Base-by-base conservation (phyloP, 2,797 vertebrate species). In the Cirrhinus mrigala region DNA sequence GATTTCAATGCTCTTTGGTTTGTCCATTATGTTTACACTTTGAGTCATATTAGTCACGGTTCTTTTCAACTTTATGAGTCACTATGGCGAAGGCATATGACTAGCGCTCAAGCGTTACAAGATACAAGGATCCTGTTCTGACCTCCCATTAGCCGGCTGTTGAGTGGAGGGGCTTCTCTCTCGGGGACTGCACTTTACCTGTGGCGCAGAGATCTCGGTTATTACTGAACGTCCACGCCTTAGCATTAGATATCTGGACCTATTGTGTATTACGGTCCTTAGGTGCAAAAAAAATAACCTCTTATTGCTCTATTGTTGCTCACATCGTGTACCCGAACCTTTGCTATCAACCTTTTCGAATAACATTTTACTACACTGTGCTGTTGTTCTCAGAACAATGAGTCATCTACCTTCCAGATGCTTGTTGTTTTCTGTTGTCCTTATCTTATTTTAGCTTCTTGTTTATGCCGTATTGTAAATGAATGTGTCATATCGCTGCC, bases 21-120 rank as follows among this genome's bases (percentile, higher is more conserved):
- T 71, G 74, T 68, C 73, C 44, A 79, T 85, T 87, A 52, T 87
- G 29, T 82, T 83, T 85, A 64, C 79, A 66, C 82, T 66, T 70
- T 83, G 79, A 85, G 83, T 87, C 69, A 82, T 46, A 71, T 56
- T 33, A 75, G 75, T 40, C 40, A 44, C 20, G 50, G 69, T 54
- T 56, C 66, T 85, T 71, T 82, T 40, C n/a, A 84, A 74, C 50
- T 64, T 52, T 58, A n/a, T 81, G 78, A 86, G 24, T 81, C 64
- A 81, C 22, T 73, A 27, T 15, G 62, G 52, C 6, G 3, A 70
- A 66, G 56, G 56, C 66, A 83, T 70, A 66, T 84, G 75, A 79
- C 24, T 78, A 54, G 52, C 24, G 15, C 64, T 60, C 64, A n/a
- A 70, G 66, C 2, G 16, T 48, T 60, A 60, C 24, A 78, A 78